These are phyloP conservation scores for Paradoxurus hermaphroditus DNA, from an alignment of 2,113 vertebrate genomes.

Conservation along the genomic window DNA sequence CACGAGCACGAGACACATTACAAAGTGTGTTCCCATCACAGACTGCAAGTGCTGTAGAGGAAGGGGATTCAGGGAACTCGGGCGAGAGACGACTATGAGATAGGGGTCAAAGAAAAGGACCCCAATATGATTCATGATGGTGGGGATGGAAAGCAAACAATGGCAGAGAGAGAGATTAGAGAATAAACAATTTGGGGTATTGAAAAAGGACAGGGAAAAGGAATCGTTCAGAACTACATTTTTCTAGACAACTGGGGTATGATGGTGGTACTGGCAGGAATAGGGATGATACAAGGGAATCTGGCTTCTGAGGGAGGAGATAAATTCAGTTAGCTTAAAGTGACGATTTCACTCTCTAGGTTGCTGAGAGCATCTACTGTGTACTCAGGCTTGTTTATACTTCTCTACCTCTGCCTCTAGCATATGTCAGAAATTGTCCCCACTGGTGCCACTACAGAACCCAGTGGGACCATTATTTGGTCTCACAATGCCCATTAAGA, in stretches of 20 bases:
- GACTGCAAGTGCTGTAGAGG: not conserved
- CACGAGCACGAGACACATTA: accelerated
- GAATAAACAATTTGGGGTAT: not conserved
- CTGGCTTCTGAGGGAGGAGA: not conserved
- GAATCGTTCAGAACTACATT: not conserved
- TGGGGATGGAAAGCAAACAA: not conserved
- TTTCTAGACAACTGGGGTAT: not conserved
- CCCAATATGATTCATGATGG: not conserved
- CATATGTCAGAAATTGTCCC: not conserved
- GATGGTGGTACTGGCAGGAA: not conserved
- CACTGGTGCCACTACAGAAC: not conserved
- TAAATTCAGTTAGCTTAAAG: not conserved
- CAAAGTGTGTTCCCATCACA: not conserved
- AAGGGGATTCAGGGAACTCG: not conserved
- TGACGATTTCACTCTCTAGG: accelerated
- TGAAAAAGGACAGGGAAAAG: not conserved
- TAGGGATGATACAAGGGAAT: not conserved
- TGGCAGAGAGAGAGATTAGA: not conserved
- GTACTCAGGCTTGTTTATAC: not conserved
- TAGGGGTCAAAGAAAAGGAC: not conserved
- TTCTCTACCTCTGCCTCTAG: not conserved
- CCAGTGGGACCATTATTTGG: not conserved
- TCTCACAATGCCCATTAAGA: not conserved
- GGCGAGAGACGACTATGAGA: not conserved
- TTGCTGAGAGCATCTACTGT: not conserved